Evolutionary conservation across 2,113 vertebrate species (phyloP).

Genomic region (Xyrauchen texanus): DNA sequence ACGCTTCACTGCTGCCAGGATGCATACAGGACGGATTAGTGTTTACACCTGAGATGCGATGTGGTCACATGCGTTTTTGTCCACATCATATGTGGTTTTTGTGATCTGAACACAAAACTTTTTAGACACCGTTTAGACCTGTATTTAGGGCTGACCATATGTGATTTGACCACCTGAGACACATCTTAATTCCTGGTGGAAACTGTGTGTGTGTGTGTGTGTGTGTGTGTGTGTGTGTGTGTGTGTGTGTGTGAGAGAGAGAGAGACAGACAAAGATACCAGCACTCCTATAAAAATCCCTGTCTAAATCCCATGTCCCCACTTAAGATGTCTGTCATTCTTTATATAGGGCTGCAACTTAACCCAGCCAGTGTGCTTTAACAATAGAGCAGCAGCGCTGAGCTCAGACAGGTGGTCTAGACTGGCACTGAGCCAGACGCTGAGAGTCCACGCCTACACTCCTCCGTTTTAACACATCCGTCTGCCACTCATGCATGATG

Average conservation of each 20-base stretch:
- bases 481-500: conserved; percentile 13
- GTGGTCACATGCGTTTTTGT: too few relatives aligned
- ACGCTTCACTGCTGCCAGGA: too few relatives aligned
- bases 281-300: conserved; percentile 28
- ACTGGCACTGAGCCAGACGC: conserved; percentile 35
- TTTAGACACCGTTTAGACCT: too few relatives aligned
- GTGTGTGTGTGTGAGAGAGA: too few relatives aligned
- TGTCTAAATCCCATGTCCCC: conserved; percentile 18
- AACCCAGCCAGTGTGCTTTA: conserved; percentile 42
- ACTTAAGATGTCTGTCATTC: conserved; percentile 47
- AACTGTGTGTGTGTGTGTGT: neutral
- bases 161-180: too few relatives aligned
- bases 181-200: too few relatives aligned
- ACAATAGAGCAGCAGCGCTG: conserved; percentile 40
- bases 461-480: conserved; percentile 24
- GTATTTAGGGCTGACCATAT: too few relatives aligned
- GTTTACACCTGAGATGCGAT: too few relatives aligned
- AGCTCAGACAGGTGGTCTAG: conserved; percentile 47
- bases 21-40: too few relatives aligned
- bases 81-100: too few relatives aligned
- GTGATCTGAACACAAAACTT: too few relatives aligned
- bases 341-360: conserved; percentile 32
- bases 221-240: too few relatives aligned
- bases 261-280: conserved; percentile 9
- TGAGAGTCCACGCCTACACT: conserved; percentile 22